Percentiles rank a stretch among this genome's conserved stretches.
Conservation (phyloP, 2,113 vertebrate genomes). For the Corydoras maculifer region DNA sequence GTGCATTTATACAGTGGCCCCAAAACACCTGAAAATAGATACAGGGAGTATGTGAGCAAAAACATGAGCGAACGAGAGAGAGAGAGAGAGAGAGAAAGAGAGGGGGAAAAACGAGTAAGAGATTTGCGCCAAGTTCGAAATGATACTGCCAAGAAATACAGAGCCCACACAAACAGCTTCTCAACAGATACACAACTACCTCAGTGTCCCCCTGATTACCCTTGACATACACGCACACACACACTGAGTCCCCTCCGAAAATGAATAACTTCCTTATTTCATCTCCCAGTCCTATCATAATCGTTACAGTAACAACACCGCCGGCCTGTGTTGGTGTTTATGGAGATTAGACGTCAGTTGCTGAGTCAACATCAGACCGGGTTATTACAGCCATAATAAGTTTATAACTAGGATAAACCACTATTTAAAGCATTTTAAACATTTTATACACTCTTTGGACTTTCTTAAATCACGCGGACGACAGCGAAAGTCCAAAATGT, state of each 20-base stretch:
- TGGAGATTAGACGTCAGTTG: conserved; percentile 46
- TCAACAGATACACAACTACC: conserved; percentile 50
- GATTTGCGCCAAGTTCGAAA: conserved; percentile 41
- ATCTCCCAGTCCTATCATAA: conserved; percentile 55
- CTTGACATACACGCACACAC: conserved; percentile 39
- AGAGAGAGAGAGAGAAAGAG: conserved; percentile 48
- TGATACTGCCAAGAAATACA: conserved; percentile 57
- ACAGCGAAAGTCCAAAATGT: too few relatives aligned
- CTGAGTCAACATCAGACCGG: background rate
- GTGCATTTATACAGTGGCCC: conserved; percentile 98
- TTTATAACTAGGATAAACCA: background rate
- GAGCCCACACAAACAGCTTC: conserved; percentile 54
- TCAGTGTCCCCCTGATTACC: conserved; percentile 49
- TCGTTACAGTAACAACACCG: conserved; percentile 51
- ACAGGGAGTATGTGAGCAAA: conserved; percentile 57
- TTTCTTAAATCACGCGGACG: too few relatives aligned
- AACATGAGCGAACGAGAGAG: conserved; percentile 57
- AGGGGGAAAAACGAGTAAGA: conserved; percentile 65
- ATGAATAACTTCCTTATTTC: conserved; percentile 72
- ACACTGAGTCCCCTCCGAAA: conserved; percentile 39
- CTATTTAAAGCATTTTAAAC: too few relatives aligned
- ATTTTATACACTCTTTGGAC: too few relatives aligned
- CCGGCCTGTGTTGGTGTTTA: conserved; percentile 50
- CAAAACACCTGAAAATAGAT: conserved; percentile 89
- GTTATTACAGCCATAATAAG: background rate